These are phyloP conservation scores for Oreotrochilus melanogaster DNA, from an alignment of 2,113 vertebrate genomes.

Conservation along the genomic window DNA sequence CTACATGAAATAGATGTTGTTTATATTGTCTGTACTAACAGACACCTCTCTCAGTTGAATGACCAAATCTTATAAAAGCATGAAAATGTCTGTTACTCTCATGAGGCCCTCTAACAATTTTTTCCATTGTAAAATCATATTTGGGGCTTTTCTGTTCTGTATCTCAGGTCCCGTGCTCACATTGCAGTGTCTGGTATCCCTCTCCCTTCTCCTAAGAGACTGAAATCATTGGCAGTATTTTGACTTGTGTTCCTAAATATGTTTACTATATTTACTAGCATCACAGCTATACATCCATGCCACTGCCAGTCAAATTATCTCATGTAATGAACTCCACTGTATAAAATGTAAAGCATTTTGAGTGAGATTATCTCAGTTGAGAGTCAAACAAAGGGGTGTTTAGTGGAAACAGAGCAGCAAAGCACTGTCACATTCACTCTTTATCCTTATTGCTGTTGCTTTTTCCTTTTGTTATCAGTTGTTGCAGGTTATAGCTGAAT, in stretches of 20 bases:
- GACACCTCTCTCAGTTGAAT: background rate
- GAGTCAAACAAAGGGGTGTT: background rate
- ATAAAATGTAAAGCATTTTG: background rate
- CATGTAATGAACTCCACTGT: background rate
- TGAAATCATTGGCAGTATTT: background rate
- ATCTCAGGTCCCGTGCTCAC: background rate
- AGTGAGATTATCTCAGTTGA: background rate
- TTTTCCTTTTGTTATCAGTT: background rate
- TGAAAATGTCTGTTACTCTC: background rate
- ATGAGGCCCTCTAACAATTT: background rate
- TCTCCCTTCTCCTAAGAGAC: background rate
- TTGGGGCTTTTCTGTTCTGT: background rate
- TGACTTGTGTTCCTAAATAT: background rate
- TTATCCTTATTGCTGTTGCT: background rate
- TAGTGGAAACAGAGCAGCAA: background rate
- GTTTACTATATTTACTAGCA: rapidly evolving
- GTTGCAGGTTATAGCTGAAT: background rate
- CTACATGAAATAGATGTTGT: background rate
- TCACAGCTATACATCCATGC: too few species aligned
- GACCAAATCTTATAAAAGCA: background rate
- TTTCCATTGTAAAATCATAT: background rate
- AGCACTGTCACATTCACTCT: background rate
- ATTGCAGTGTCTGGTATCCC: background rate
- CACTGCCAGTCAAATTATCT: background rate
- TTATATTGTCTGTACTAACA: background rate